A percentile compares a stretch with the other conserved stretches of the same genome.
Conservation (phyloP, 2,797 vertebrate genomes). For the Sternarchorhynchus goeldii region DNA sequence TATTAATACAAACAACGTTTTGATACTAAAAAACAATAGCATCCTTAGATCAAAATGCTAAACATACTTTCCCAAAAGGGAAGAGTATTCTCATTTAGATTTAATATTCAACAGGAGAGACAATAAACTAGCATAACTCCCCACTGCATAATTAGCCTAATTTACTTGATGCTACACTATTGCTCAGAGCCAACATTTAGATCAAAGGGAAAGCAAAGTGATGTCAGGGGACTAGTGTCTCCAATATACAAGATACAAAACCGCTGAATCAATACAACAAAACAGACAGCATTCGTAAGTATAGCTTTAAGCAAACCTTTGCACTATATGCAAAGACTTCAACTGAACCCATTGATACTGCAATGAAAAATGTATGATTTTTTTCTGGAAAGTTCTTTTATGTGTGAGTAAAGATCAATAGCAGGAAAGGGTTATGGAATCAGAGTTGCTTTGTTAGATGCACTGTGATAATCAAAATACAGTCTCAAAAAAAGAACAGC, state of each 20-base stretch:
- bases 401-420: conserved; percentile 79
- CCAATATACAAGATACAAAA: conserved; percentile 74
- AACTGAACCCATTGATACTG: conserved; percentile 71
- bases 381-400: conserved; percentile 71
- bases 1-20: neutral
- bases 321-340: conserved; percentile 78
- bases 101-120: conserved; percentile 64
- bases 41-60: conserved; percentile 46
- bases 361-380: conserved; percentile 83
- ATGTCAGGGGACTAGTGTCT: conserved; percentile 75
- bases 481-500: conserved; percentile 9
- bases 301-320: conserved; percentile 81
- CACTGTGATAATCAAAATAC: conserved; percentile 46
- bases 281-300: conserved; percentile 79
- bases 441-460: conserved; percentile 76
- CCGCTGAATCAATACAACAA: conserved; percentile 80
- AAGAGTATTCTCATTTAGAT: conserved; percentile 55
- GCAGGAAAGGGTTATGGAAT: conserved; percentile 75
- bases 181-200: conserved; percentile 72
- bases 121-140: conserved; percentile 55
- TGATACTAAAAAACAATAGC: conserved; percentile 11
- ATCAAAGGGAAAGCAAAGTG: conserved; percentile 76
- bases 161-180: conserved; percentile 68
- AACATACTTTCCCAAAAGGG: conserved; percentile 60
- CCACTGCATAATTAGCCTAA: conserved; percentile 68